phyloP scores from a whole-genome alignment of 2,797 vertebrate species.

The Lophotriccus pileatus region DNA sequence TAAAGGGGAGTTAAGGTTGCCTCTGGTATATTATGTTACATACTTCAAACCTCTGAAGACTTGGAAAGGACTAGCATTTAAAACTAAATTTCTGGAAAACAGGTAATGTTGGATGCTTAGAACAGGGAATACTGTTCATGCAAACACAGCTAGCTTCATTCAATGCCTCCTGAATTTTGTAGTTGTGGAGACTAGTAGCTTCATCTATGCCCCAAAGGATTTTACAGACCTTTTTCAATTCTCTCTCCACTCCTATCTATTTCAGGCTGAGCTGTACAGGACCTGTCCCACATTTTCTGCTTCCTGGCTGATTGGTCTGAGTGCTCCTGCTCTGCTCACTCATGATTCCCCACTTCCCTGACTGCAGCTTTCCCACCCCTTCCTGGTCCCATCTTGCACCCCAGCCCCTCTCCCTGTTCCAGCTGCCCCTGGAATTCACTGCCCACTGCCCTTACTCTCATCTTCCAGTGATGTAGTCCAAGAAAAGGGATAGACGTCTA shows the following conservation, averaged over 20 bases:
- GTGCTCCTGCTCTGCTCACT: not conserved
- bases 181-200: not conserved
- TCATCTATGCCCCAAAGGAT: not conserved
- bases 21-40: not conserved
- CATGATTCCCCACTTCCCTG: rapidly evolving
- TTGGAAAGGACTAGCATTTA: not conserved
- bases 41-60: not conserved
- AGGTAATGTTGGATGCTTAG: not conserved
- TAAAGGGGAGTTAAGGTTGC: not conserved
- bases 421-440: rapidly evolving
- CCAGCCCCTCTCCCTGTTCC: not conserved
- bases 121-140: not conserved
- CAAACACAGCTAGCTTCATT: not conserved
- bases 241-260: not conserved
- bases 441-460: not conserved
- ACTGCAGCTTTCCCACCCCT: not conserved
- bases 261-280: not conserved
- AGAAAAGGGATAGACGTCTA: not conserved
- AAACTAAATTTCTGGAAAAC: not conserved
- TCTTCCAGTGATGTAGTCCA: not conserved
- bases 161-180: not conserved
- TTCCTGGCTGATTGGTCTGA: not conserved
- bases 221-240: not conserved
- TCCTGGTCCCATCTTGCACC: not conserved
- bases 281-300: not conserved